Percentiles rank a stretch among this genome's conserved stretches.
phyloP scores from a whole-genome alignment of 53 echinoderm and acorn worm genomes.

The Mesocentrotus franciscanus region DNA sequence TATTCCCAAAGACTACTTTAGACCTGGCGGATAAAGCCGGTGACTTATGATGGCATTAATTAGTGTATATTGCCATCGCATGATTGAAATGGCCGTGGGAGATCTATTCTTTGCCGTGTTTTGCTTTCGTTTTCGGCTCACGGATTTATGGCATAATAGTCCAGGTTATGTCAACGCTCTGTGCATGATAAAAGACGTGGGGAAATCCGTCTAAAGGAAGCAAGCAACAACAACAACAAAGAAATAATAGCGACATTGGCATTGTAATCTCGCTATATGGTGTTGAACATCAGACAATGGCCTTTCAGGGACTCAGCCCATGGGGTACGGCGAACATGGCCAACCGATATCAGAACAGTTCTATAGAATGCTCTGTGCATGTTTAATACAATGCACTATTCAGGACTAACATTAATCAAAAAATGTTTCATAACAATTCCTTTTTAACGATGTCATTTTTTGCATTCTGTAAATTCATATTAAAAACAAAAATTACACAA shows the following conservation, averaged over 20 bases:
- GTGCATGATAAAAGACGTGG: background rate
- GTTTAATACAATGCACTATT: no score
- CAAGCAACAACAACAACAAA: background rate
- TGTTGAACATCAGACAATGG: background rate
- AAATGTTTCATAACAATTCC: no score
- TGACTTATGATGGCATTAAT: constrained; percentile 44
- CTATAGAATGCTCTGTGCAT: no score
- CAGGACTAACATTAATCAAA: no score
- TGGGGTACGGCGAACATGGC: background rate
- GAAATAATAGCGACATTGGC: constrained; percentile 12
- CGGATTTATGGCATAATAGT: background rate
- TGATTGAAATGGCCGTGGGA: constrained; percentile 50
- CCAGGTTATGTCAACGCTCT: constrained; percentile 31
- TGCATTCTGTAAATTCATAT: no score
- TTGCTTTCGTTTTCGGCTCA: constrained; percentile 29
- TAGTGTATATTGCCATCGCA: background rate
- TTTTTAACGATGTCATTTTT: no score
- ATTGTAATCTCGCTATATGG: constrained; percentile 1
- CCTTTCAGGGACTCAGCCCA: background rate
- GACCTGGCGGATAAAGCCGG: background rate
- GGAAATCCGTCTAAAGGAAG: constrained; percentile 48
- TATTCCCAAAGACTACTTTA: background rate
- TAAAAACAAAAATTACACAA: no score
- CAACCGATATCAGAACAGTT: no score
- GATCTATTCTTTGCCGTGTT: constrained; percentile 37